A percentile compares a stretch with the other conserved stretches of the same genome.
Conservation (phyloP, 1,140 invertebrate species). For the Aphelenchoides besseyi region DNA sequence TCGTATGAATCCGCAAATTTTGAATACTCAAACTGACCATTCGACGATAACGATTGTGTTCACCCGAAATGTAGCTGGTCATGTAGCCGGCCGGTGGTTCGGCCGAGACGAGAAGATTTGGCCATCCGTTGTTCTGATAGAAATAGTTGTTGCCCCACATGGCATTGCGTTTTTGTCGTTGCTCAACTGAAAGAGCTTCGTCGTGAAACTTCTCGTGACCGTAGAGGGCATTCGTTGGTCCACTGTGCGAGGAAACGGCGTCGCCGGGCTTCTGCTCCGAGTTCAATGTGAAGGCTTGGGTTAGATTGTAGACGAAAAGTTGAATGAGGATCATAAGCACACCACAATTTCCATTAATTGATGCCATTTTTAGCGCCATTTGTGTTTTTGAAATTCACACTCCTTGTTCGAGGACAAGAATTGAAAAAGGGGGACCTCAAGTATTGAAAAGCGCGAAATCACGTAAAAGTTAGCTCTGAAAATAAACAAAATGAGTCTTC, state of each 20-base stretch:
- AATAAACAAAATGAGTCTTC: no score
- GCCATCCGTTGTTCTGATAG: conserved; percentile 36
- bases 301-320: neutral
- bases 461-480: neutral
- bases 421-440: conserved; percentile 10
- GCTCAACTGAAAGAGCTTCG: neutral
- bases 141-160: conserved; percentile 36
- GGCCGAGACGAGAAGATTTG: conserved; percentile 43
- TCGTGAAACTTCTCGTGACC: conserved; percentile 39
- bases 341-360: neutral
- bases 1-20: neutral
- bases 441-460: conserved; percentile 6
- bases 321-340: conserved; percentile 1
- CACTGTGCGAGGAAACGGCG: conserved; percentile 48
- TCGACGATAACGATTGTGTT: conserved; percentile 58
- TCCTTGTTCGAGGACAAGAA: neutral
- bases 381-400: no score
- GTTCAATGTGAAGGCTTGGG: conserved; percentile 18
- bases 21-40: conserved; percentile 50
- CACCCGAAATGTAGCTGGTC: conserved; percentile 52
- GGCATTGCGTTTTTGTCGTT: conserved; percentile 41
- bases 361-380: neutral
- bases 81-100: conserved; percentile 50
- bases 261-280: conserved; percentile 14
- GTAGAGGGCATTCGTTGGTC: conserved; percentile 45